Percentiles rank a stretch among this genome's conserved stretches.
Evolutionary conservation across 2,113 vertebrate genomes (phyloP).

Genomic region (Heterochromis multidens): DNA sequence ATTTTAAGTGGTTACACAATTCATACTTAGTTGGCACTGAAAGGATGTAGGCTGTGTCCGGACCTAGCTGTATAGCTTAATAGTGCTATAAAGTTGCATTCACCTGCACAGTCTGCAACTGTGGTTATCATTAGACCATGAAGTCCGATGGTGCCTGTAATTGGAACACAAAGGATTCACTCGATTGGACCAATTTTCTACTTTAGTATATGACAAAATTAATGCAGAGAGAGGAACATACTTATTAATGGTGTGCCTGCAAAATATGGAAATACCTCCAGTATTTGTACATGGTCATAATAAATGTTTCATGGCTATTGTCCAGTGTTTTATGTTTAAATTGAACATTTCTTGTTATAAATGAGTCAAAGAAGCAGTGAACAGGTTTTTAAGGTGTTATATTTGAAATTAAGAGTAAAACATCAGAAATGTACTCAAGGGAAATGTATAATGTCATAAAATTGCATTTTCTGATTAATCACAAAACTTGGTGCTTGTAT

Average conservation of each 20-base stretch:
- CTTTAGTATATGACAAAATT: background rate
- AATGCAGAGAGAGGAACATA: background rate
- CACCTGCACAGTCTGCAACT: too few species aligned
- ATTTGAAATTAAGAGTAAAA: background rate
- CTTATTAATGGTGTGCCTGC: background rate
- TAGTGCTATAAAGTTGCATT: too few species aligned
- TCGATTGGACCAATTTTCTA: too few species aligned
- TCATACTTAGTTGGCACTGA: too few species aligned
- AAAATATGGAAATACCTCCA: background rate
- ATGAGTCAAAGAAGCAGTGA: too few species aligned
- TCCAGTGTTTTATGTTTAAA: background rate
- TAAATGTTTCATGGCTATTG: background rate
- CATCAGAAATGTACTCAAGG: background rate
- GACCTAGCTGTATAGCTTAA: too few species aligned
- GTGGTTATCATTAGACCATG: too few species aligned
- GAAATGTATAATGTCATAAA: background rate
- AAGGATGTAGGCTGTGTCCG: too few species aligned
- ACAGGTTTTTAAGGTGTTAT: too few species aligned
- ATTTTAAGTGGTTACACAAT: background rate
- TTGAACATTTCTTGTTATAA: background rate
- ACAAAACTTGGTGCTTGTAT: background rate
- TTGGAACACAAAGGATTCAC: too few species aligned
- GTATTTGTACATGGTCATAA: background rate
- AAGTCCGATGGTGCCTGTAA: too few species aligned
- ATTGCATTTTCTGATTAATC: too few species aligned